These are phyloP conservation scores for Polia nebulosa DNA, from an alignment of 2,888 invertebrate species.

Conservation along the genomic window DNA sequence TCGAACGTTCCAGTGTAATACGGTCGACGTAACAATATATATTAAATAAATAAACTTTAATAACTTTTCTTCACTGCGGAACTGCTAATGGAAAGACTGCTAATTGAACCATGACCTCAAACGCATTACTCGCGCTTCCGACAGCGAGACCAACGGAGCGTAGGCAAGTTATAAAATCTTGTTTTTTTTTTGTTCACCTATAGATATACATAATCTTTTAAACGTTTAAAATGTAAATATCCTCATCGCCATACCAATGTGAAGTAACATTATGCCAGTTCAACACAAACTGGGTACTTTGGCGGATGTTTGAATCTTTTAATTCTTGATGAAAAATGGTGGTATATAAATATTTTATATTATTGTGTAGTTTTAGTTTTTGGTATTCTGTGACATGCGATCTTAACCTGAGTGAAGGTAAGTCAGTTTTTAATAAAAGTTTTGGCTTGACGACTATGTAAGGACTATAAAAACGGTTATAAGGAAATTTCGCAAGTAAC, in stretches of 20 bases:
- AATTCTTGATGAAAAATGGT: conserved; percentile 7
- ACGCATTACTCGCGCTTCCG: no score
- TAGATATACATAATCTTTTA: neutral
- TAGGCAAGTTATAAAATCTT: neutral
- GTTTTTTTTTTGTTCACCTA: neutral
- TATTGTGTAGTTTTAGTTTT: conserved; percentile 12
- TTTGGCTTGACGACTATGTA: no score
- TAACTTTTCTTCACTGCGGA: no score
- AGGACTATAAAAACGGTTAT: neutral
- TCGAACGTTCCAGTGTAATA: no score
- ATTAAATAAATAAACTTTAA: no score
- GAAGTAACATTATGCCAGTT: conserved; percentile 13
- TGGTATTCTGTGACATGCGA: conserved; percentile 25
- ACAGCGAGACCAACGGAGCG: neutral
- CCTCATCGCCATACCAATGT: neutral
- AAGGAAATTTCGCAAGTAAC: neutral
- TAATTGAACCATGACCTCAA: no score
- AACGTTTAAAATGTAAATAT: neutral
- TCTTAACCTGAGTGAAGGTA: conserved; percentile 42
- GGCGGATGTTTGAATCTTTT: neutral
- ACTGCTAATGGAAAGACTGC: no score
- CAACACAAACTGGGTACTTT: neutral
- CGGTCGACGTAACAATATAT: no score
- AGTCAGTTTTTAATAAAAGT: neutral
- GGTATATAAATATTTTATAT: conserved; percentile 7